Evolutionary conservation across 2,797 vertebrate genomes (phyloP), one percentile per base, ranked within the genome.

Genomic region (Carapus acus): DNA sequence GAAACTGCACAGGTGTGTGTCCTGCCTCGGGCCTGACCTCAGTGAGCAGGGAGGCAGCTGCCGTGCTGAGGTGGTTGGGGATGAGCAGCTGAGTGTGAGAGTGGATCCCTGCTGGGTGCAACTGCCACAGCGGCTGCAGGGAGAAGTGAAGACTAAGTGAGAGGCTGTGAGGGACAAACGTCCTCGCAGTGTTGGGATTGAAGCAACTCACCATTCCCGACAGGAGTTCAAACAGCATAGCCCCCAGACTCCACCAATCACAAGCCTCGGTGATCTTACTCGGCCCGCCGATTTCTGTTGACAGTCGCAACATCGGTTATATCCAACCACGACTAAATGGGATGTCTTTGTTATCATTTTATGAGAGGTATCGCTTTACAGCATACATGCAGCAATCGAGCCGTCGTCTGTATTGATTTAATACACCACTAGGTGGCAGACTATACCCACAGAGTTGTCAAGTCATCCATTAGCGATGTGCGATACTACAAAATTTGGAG

Each of bases 161-260:
- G 38, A 63, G 53, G 0, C 18, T 4, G n/a, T 44, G 24, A 34
- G 3, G 21, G 3, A n/a, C n/a, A n/a, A n/a, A n/a, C n/a, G n/a
- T n/a, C n/a, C n/a, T n/a, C n/a, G n/a, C n/a, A n/a, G n/a, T n/a
- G n/a, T n/a, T n/a, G n/a, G n/a, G n/a, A n/a, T n/a, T n/a, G n/a
- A n/a, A n/a, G n/a, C n/a, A n/a, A 38, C 90, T 91, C 82, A 99
- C 96, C 88, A 78, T 90, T 83, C 94, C 96, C 16, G 91, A 93
- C 55, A 99, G 89, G 74, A 99, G 77, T 60, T 99, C 96, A 29
- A 94, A 99, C 43, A 99, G 70, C 47, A 99, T 83, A 12, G 92
- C 88, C 2, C 96, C 96, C 15, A 98, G 89, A 82, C 96, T 99
- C 96, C 96, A 99, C 92, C 92, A 99, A 67, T 99, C 96, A 75